phyloP scores from a whole-genome alignment of 2,888 invertebrate genomes.

The Erebia aethiops region DNA sequence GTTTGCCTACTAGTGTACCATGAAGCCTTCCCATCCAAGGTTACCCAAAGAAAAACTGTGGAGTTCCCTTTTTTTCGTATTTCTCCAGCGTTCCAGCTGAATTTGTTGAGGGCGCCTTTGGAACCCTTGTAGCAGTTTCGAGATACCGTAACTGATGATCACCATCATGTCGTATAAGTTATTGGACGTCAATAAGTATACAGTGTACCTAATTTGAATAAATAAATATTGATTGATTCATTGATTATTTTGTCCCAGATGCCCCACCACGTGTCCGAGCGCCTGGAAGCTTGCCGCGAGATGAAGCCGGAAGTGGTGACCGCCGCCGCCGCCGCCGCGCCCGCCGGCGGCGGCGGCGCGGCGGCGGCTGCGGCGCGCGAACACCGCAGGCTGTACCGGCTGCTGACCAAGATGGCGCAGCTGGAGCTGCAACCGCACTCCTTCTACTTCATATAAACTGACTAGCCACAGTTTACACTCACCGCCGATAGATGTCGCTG shows the following conservation, averaged over 20 bases:
- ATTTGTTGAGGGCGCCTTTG: too few relatives aligned
- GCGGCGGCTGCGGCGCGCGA: constrained; percentile 87
- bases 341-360: constrained; percentile 74
- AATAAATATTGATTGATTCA: too few relatives aligned
- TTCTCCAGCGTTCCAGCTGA: too few relatives aligned
- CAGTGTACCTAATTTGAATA: too few relatives aligned
- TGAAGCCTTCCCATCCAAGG: too few relatives aligned
- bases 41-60: neutral
- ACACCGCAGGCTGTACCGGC: constrained; percentile 92
- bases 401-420: constrained; percentile 99
- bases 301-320: constrained; percentile 81
- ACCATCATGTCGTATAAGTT: too few relatives aligned
- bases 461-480: constrained; percentile 83
- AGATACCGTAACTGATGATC: too few relatives aligned
- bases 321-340: constrained; percentile 74
- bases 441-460: constrained; percentile 74
- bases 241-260: constrained; percentile 80
- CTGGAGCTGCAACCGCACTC: constrained; percentile 86
- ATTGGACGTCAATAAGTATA: neutral
- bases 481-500: neutral
- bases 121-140: too few relatives aligned
- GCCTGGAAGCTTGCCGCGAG: constrained; percentile 94
- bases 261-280: constrained; percentile 93
- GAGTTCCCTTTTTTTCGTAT: neutral
- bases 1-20: too few relatives aligned